Base-by-base conservation (phyloP, 2,797 vertebrate genomes). In the Phrynocephalus guinanensis region DNA sequence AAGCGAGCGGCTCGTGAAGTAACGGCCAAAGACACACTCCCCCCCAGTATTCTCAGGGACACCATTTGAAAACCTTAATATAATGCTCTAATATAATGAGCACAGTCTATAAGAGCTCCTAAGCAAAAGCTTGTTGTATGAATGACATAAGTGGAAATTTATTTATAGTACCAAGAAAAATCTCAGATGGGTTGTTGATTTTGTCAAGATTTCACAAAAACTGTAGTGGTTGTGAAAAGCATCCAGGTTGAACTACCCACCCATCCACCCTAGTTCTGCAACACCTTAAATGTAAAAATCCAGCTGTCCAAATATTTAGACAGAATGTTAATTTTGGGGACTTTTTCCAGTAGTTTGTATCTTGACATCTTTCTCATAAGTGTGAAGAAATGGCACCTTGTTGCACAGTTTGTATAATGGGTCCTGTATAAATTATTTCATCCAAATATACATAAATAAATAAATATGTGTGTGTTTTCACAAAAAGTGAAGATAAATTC, bases 401-500 rank as follows among this genome's bases (percentile, higher is more conserved):
- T 96, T 95, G 96, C 95, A 95, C 96, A 94, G 95, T 94, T 93
- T 93, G 95, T 91, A 84, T 95, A 94, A 95, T 91, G 85, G 95
- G 94, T 95, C 95, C 96, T 96, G 95, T 95, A 97, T 95, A 97
- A 97, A 97, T 94, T 95, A 93, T 97, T 95, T 96, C 95, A 97
- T 93, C 97, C 96, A 98, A 97, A 98, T 98, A 98, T 97, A 97
- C 97, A 98, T 95, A 97, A 6, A 73, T 73, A 73, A 63, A 63
- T 63, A 20, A 18, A 5, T 63, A 20, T 18, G 13, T 63, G 13
- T 63, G 13, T 60, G 56, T 60, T 60, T 97, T 97, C 86, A 68
- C 22, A 30, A 91, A 88, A 86, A 70, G 72, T 83, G 70, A 33
- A 84, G 50, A 93, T 93, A 95, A 89, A 94, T 97, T 96, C 97